phyloP scores from a whole-genome alignment of 2,113 vertebrate species.

The Semicossyphus pulcher region DNA sequence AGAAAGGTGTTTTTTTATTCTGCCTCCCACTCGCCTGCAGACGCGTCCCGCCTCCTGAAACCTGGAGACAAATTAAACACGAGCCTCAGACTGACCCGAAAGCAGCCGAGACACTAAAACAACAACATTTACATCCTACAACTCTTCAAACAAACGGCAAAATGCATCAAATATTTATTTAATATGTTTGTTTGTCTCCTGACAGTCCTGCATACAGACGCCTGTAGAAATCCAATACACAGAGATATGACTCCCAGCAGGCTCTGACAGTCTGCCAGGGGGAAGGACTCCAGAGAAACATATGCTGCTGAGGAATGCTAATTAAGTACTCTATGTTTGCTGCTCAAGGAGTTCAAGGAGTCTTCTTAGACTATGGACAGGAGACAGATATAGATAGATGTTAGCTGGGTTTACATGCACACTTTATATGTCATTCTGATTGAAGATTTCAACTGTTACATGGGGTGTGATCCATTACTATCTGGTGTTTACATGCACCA shows the following conservation, averaged over 20 bases:
- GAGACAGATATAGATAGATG: no score
- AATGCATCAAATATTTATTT: background rate
- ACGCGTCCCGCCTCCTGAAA: conserved; percentile 21
- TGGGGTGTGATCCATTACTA: no score
- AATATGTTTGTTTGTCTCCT: background rate
- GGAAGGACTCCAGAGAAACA: background rate
- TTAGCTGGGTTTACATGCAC: no score
- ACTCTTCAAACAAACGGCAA: background rate
- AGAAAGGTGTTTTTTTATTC: background rate
- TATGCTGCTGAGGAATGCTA: background rate
- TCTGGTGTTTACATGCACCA: no score
- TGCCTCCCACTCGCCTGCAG: conserved; percentile 17
- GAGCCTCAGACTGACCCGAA: background rate
- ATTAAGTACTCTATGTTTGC: background rate
- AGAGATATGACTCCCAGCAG: background rate
- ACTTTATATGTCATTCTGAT: no score
- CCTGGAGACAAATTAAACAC: conserved; percentile 21
- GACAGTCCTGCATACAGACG: background rate
- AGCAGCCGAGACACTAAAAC: conserved; percentile 10
- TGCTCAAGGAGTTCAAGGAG: background rate
- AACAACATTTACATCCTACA: conserved; percentile 7
- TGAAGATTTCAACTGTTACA: no score
- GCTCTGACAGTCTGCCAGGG: background rate
- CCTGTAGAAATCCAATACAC: background rate
- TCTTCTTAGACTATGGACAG: no score